Conservation (phyloP, 2,797 vertebrate species). For the Lacerta viridis region DNA sequence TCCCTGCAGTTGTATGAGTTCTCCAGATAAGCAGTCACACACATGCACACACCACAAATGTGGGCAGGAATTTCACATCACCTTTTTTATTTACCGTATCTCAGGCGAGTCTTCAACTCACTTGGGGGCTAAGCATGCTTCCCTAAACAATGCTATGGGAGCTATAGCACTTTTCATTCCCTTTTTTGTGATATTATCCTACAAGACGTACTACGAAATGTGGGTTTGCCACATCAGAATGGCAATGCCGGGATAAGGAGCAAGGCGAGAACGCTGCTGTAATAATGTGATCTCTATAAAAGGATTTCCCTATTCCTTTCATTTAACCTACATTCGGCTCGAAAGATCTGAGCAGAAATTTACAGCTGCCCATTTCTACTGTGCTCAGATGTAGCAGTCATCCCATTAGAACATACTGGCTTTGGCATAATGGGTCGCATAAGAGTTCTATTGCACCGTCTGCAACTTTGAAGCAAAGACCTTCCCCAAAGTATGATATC, state of each 20-base stretch:
- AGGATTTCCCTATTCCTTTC: neutral
- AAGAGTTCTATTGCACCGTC: constrained; percentile 13
- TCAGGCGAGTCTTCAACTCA: too few relatives aligned
- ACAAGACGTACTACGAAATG: neutral
- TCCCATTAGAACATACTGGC: neutral
- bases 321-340: neutral
- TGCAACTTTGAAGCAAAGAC: constrained; percentile 42
- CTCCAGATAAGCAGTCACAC: neutral
- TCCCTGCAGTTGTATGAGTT: neutral
- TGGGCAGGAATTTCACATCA: too few relatives aligned
- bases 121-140: too few relatives aligned
- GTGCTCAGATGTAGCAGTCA: constrained; percentile 37
- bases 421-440: constrained; percentile 5
- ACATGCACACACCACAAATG: neutral
- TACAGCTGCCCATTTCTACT: neutral
- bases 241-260: too few relatives aligned
- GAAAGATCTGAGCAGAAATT: constrained; percentile 16
- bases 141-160: neutral
- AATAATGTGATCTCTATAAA: neutral
- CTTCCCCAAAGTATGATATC: neutral
- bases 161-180: neutral
- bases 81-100: too few relatives aligned
- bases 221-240: neutral
- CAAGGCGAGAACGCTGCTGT: neutral
- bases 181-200: neutral